These are phyloP conservation scores for Plodia interpunctella DNA, from an alignment of 1,140 invertebrate species.

Conservation along the genomic window DNA sequence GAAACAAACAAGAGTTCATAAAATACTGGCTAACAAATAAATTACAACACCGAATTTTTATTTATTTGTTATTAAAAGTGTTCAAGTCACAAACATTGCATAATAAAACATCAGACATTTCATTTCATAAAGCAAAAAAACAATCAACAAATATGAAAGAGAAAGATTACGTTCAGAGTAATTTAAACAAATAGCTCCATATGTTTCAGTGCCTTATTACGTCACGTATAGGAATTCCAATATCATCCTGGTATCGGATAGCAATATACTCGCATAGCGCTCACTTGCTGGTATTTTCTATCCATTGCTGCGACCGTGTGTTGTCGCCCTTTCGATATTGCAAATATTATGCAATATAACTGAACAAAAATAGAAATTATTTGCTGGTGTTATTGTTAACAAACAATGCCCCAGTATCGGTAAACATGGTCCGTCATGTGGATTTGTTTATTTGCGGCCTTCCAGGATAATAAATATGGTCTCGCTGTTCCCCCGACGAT, in stretches of 20 bases:
- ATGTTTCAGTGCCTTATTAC: slow-evolving; percentile 27
- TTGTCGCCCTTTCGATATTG: slow-evolving; percentile 47
- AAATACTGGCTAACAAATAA: not conserved
- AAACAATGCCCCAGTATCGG: slow-evolving; percentile 1
- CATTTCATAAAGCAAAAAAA: not conserved
- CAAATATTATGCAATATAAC: slow-evolving; percentile 55
- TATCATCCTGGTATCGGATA: slow-evolving; percentile 44
- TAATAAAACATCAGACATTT: not conserved
- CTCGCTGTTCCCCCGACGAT: too few relatives aligned
- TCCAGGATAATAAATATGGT: not conserved
- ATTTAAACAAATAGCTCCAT: slow-evolving; percentile 18
- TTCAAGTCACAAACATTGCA: not conserved
- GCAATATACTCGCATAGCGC: slow-evolving; percentile 52
- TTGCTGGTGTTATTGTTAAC: slow-evolving; percentile 15
- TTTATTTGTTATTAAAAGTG: not conserved
- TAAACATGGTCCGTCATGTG: not conserved
- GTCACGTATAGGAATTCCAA: slow-evolving; percentile 49
- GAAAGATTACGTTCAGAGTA: slow-evolving; percentile 8
- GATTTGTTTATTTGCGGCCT: slow-evolving; percentile 1
- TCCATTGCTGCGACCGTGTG: slow-evolving; percentile 41
- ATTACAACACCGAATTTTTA: not conserved
- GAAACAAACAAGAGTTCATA: not conserved
- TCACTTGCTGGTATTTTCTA: slow-evolving; percentile 51
- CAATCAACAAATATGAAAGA: not conserved
- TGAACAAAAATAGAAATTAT: slow-evolving; percentile 18